These are phyloP conservation scores for Cassiopea andromeda DNA, from an alignment of 30 jellyfish, hydroid and myxozoan genomes.

Conservation along the genomic window DNA sequence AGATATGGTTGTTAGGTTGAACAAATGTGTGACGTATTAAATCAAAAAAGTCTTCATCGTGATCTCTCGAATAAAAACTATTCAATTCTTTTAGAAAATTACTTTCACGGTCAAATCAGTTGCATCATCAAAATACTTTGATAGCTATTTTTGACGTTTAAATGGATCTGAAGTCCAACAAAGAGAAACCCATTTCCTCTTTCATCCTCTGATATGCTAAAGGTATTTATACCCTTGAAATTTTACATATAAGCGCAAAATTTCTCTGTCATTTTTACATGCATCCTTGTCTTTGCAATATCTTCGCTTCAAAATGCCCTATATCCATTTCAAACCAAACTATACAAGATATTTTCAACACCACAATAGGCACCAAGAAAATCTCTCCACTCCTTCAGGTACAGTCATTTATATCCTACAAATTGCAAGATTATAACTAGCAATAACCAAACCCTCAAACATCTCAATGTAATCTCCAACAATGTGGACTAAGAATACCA, in stretches of 20 bases:
- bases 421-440: too few relatives aligned
- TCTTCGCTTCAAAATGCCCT: too few relatives aligned
- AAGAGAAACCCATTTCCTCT: background rate
- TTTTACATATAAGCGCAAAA: background rate
- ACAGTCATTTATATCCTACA: too few relatives aligned
- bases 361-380: too few relatives aligned
- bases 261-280: background rate
- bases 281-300: background rate
- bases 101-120: background rate
- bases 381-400: too few relatives aligned
- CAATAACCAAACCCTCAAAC: too few relatives aligned
- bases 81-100: background rate
- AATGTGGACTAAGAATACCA: too few relatives aligned
- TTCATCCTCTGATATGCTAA: background rate
- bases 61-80: background rate
- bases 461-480: too few relatives aligned
- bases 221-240: background rate
- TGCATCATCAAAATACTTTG: background rate
- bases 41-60: background rate
- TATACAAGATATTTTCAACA: too few relatives aligned
- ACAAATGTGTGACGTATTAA: background rate
- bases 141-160: background rate
- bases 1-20: background rate
- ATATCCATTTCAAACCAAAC: too few relatives aligned
- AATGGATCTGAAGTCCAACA: background rate